These are phyloP conservation scores for Cisticola juncidis DNA, from an alignment of 2,113 vertebrate species.

Conservation along the genomic window DNA sequence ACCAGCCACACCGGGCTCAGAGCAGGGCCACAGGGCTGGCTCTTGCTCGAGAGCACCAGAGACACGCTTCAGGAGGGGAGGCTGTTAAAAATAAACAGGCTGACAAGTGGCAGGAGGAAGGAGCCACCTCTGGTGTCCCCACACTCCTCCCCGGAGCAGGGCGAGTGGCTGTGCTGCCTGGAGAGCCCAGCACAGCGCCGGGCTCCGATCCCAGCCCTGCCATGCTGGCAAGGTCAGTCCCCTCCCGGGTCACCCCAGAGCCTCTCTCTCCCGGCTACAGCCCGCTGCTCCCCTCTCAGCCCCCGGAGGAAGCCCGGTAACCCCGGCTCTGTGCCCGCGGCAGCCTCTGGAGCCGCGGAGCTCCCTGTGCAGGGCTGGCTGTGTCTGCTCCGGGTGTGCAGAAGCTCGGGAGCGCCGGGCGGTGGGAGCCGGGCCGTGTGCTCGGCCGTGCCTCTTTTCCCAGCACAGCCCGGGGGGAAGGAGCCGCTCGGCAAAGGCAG, in stretches of 20 bases:
- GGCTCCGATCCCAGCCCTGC: background rate
- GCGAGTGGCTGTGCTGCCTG: background rate
- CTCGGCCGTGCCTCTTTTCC: background rate
- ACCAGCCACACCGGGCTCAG: background rate
- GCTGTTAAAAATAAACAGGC: slow-evolving; percentile 54
- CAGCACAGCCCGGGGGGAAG: background rate
- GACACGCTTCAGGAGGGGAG: background rate
- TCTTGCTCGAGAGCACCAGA: too few relatives aligned
- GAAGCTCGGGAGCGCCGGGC: background rate
- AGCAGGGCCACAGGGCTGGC: background rate
- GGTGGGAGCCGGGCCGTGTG: background rate
- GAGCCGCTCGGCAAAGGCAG: background rate
- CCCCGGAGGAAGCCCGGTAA: background rate
- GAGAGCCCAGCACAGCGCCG: accelerated
- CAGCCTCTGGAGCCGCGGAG: background rate
- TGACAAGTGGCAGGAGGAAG: slow-evolving; percentile 54
- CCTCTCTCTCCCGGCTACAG: background rate
- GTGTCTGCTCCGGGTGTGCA: background rate
- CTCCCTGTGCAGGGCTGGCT: background rate
- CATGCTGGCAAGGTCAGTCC: accelerated
- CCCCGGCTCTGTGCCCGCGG: accelerated
- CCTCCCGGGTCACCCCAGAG: background rate
- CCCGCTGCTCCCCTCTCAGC: background rate
- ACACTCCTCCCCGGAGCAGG: background rate
- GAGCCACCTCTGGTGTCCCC: slow-evolving; percentile 6